Base-by-base conservation (phyloP, 1,140 invertebrate genomes). In the Pomacea maculata region DNA sequence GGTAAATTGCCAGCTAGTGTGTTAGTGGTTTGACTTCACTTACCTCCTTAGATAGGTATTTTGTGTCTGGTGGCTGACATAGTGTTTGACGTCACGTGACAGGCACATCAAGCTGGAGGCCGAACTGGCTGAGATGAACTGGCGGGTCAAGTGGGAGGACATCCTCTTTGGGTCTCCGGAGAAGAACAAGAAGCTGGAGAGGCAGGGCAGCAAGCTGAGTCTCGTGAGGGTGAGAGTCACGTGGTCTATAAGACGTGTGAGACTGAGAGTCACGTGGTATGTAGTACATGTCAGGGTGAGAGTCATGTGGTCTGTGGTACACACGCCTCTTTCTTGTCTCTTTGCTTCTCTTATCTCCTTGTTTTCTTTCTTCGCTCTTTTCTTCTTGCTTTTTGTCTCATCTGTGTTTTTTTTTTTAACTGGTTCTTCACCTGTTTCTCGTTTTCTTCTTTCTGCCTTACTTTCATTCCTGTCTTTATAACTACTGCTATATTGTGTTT, bases 121-220 rank as follows among this genome's bases (percentile, higher is more conserved):
- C 0, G 97, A 98, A 92, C 95, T 99, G 82, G 96, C 96, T 4
- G 96, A 97, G 61, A 98, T 98, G 96, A 96, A 95, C 45, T 99
- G 98, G 98, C 95, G 96, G 85, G 95, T 99, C 0, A 94, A 94
- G 83, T 96, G 95, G 93, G 94, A 95, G 80, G 97, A 98, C 82
- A 91, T 91, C 25, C 86, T 90, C 85, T 89, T 90, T 79, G 89
- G 89, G 0, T 86, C 88, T 10, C 85, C 87, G 52, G 87, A 87
- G 61, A 87, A 87, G 55, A 87, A 88, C 67, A 83, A 86, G 54
- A 88, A 88, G 70, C 78, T 88, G 52, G 87, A 88, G 71, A 75
- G 88, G n/a, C 87, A 90, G 29, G 92, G 91, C 21, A 92, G 92
- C 79, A 86, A 91, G 45, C 81, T 90, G 52, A 92, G 92, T 80